Evolutionary conservation across 2,888 invertebrate species (phyloP), one percentile per base, ranked within the genome.

Genomic region (Temnothorax ravouxi): DNA sequence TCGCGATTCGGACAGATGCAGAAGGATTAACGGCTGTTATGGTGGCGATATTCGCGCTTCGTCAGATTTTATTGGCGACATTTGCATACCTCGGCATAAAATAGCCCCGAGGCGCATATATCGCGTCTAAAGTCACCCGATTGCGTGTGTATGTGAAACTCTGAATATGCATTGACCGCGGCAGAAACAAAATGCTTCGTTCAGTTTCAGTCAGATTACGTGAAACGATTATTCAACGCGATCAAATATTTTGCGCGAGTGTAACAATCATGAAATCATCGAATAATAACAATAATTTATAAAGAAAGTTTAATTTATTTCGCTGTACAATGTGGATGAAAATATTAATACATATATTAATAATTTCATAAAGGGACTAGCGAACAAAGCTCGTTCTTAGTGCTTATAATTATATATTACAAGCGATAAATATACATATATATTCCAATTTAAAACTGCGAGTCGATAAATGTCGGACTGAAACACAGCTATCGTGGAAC

Each of bases 1-100:
- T 11, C 59, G 34, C 54, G 69, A 29, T 54, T 74, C 38, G 64
- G 13, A 50, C 66, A 59, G 61, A 82, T 71, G 67, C 66, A 59
- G 61, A 82, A 74, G 67, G 88, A 86, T 83, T 83, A 82, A 88
- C 84, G 61, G 56, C 47, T 56, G 25, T 62, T 69, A 47, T 79
- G 66, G 59, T 82, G 62, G 13, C 59, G 79, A 83, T 66, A 84
- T 44, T 81, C 56, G 11, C 56, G 61, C 77, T 89, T 66, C 47
- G 71, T 38, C 77, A 76, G 54, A 81, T 82, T 87, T 82, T 86
- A 88, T 88, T 69, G 79, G 41, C 38, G 79, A 87, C 72, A 84
- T 84, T 87, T 79, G 59, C 44, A 34, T 74, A 77, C 50, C 34
- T 18, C 25, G 75, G 52, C 77, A 77, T 72, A 84, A 86, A 84